Evolutionary conservation across 2,797 vertebrate genomes (phyloP), one percentile per base, ranked within the genome.

Genomic region (Pyrocephalus nanus): DNA sequence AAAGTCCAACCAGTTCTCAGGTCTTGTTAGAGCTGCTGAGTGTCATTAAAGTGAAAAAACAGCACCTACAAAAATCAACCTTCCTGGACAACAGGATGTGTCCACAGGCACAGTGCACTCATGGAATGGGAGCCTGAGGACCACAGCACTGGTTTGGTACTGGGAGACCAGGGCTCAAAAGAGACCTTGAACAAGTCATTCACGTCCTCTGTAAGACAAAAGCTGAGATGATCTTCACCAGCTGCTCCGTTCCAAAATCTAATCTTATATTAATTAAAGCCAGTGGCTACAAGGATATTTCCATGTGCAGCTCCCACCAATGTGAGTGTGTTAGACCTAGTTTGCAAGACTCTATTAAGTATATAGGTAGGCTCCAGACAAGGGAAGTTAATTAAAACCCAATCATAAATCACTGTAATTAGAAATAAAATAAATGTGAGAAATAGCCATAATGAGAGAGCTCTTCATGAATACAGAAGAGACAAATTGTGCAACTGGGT

Each of bases 341-440:
- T 78, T 15, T 73, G 47, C 47, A 82, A 70, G 48, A 53, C 54
- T 66, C 64, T 73, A 62, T 94, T 70, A 74, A 89, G 61, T 21
- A 50, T n/a, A 91, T 23, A 95, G 81, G 87, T 65, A 91, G 64
- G 29, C 55, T 95, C 67, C 81, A 85, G 89, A 94, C 43, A 72
- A 81, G 60, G 78, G 14, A 85, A 89, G 42, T 87, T 95, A 92
- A 95, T 96, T 95, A 95, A 95, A 91, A 91, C 38, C 26, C 72
- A 53, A 79, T 77, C 69, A 92, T 91, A 91, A 85, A 89, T 95
- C 86, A 95, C 57, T 76, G 54, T 96, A 94, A 96, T 92, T 95
- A 95, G 81, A 94, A 94, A 90, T 85, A 92, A 82, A 94, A 92
- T 85, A 87, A 94, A 94, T 87, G 61, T 67, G 84, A 94, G 75